Conservation (phyloP, 2,888 invertebrate species). For the Eupithecia vulgata region DNA sequence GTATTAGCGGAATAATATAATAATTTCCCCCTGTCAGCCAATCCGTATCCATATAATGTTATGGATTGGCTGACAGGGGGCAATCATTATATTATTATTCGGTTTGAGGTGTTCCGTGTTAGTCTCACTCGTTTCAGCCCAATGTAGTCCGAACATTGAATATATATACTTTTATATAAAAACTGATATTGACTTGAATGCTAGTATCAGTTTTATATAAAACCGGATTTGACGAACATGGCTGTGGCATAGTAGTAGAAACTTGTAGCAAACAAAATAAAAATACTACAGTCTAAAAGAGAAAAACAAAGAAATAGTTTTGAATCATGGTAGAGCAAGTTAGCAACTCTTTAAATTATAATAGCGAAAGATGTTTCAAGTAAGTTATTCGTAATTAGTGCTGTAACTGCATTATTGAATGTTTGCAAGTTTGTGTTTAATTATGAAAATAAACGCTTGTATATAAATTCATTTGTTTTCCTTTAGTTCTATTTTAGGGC, state of each 20-base stretch:
- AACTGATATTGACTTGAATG: too few relatives aligned
- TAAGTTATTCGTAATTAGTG: conserved; percentile 77
- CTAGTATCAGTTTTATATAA: not conserved
- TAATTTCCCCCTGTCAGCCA: not conserved
- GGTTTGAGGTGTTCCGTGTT: too few relatives aligned
- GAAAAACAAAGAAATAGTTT: conserved; percentile 9
- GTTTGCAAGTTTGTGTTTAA: conserved; percentile 82
- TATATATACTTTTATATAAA: too few relatives aligned
- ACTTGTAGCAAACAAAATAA: not conserved
- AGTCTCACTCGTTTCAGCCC: too few relatives aligned
- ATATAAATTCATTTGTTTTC: conserved; percentile 59
- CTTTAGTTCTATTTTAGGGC: not conserved
- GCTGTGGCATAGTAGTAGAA: not conserved
- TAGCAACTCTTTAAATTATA: conserved; percentile 63
- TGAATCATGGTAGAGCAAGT: conserved; percentile 39
- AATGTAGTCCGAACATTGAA: too few relatives aligned
- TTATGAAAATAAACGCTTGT: conserved; percentile 83
- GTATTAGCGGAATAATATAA: too few relatives aligned
- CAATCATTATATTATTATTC: too few relatives aligned
- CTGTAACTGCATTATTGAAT: conserved; percentile 82
- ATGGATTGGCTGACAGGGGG: too few relatives aligned
- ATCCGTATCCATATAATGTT: not conserved
- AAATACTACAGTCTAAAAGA: not conserved
- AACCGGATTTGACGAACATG: not conserved
- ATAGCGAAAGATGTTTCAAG: conserved; percentile 68